phyloP scores from a whole-genome alignment of 2,888 invertebrate species.

The Maniola hyperantus region DNA sequence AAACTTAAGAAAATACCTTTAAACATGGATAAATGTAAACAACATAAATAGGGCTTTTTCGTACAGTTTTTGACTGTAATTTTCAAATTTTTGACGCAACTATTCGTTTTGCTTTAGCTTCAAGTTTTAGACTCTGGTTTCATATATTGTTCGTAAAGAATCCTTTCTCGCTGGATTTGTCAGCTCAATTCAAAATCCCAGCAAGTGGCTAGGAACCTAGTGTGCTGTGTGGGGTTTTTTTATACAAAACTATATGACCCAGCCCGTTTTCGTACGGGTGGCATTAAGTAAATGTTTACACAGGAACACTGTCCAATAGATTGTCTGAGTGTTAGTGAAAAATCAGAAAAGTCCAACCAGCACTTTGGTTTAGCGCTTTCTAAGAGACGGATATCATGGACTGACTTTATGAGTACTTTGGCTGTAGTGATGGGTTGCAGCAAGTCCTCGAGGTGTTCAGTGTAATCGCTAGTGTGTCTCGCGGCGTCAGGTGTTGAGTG shows the following conservation, averaged over 20 bases:
- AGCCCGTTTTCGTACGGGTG: neutral
- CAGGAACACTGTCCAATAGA: neutral
- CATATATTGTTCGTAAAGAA: neutral
- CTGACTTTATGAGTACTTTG: neutral
- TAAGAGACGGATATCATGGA: neutral
- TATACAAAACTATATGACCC: neutral
- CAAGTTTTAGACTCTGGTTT: too few relatives aligned
- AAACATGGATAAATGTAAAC: neutral
- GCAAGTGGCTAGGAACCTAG: neutral
- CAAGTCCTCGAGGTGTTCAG: neutral
- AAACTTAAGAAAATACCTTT: neutral
- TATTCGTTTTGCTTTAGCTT: too few relatives aligned
- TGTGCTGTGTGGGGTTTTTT: neutral
- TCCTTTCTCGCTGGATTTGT: neutral
- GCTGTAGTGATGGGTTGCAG: neutral
- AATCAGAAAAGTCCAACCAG: neutral
- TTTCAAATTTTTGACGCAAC: neutral
- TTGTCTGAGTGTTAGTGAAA: neutral
- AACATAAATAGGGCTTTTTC: neutral
- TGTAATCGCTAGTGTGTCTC: conserved; percentile 10
- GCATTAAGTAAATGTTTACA: neutral
- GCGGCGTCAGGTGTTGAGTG: conserved; percentile 60
- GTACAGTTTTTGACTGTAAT: neutral
- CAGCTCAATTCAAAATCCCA: neutral
- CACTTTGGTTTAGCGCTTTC: neutral